phyloP scores from a whole-genome alignment of 2,113 vertebrate species.

The Scolopax mira region DNA sequence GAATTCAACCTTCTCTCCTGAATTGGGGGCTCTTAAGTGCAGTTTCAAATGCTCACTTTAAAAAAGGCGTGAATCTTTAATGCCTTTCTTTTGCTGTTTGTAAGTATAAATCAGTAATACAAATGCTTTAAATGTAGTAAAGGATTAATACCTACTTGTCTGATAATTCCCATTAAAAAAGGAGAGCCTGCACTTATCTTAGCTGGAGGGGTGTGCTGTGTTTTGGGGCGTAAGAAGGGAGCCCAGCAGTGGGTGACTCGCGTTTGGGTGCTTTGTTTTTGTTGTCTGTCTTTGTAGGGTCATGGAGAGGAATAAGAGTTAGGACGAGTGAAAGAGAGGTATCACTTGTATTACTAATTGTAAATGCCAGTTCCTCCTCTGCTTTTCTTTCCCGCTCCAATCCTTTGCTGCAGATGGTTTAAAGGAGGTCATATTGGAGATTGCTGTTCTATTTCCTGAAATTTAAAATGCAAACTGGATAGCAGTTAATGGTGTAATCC shows the following conservation, averaged over 20 bases:
- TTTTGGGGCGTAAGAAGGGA: background rate
- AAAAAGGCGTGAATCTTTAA: background rate
- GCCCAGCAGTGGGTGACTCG: background rate
- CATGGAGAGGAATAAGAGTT: background rate
- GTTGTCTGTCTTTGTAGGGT: background rate
- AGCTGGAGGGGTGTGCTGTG: fast-evolving
- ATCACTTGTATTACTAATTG: background rate
- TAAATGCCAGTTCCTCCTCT: background rate
- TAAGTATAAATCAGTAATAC: background rate
- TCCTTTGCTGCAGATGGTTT: background rate
- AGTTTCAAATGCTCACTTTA: background rate
- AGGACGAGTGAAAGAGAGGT: background rate
- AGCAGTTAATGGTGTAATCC: background rate
- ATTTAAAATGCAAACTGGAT: background rate
- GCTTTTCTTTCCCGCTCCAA: background rate
- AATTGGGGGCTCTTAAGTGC: fast-evolving
- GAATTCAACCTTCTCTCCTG: background rate
- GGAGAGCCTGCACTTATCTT: background rate
- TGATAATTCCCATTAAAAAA: background rate
- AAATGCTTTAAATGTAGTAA: background rate
- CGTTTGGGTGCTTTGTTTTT: background rate
- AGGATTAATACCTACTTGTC: background rate
- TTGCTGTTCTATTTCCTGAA: background rate
- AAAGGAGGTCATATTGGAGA: background rate
- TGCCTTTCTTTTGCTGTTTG: background rate